Evolutionary conservation across 2,113 vertebrate species (phyloP).

Genomic region (Mobula birostris): DNA sequence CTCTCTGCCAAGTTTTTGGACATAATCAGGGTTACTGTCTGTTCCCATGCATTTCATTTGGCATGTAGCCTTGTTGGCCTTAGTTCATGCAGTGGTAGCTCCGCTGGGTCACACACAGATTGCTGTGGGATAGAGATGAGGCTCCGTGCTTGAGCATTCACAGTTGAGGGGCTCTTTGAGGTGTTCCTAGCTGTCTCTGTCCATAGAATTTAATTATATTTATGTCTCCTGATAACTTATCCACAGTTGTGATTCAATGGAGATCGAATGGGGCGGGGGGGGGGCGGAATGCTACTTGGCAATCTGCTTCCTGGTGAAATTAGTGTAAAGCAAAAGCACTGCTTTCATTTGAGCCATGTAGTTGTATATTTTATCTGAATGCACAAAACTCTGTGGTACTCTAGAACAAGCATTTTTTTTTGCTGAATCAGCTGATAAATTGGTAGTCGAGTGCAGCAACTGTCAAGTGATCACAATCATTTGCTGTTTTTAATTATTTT

Average conservation of each 20-base stretch:
- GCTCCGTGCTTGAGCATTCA: no score
- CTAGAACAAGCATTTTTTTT: neutral
- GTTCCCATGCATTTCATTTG: no score
- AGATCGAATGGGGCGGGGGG: no score
- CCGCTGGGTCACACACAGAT: no score
- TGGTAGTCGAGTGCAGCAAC: neutral
- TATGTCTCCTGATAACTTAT: neutral
- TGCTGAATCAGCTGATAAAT: neutral
- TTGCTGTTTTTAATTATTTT: neutral
- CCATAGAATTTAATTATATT: neutral
- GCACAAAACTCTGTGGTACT: neutral
- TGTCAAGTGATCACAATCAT: neutral
- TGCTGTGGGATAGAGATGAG: no score
- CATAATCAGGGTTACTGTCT: no score
- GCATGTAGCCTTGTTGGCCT: no score
- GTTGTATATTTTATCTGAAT: neutral
- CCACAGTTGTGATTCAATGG: neutral
- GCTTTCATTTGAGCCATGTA: neutral
- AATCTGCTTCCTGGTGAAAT: neutral
- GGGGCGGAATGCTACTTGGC: no score
- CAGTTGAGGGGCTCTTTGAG: no score
- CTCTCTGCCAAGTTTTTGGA: no score
- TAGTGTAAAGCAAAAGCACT: neutral
- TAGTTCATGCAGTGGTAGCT: no score
- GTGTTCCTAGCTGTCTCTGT: no score